Evolutionary conservation across 2,888 invertebrate genomes (phyloP).

Genomic region (Pollenia griseotomentosa): DNA sequence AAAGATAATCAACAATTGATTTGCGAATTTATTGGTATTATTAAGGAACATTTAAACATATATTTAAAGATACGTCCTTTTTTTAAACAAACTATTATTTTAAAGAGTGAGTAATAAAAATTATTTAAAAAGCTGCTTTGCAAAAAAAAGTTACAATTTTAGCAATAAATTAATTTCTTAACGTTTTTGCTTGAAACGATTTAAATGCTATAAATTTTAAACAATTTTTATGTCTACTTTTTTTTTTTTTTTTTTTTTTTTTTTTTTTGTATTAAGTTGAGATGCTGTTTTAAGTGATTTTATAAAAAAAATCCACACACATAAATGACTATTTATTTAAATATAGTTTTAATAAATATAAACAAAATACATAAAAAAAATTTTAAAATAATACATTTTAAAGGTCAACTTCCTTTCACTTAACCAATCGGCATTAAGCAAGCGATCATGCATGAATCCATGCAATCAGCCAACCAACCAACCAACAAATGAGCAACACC

Average conservation of each 20-base stretch:
- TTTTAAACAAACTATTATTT: background rate
- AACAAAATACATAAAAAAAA: conserved; percentile 19
- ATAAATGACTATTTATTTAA: conserved; percentile 23
- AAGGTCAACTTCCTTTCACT: conserved; percentile 74
- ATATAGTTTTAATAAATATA: conserved; percentile 21
- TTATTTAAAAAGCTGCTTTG: too few relatives aligned
- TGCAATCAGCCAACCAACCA: conserved; percentile 54
- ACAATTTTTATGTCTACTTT: background rate
- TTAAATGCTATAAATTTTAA: background rate
- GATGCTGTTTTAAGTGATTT: conserved; percentile 8
- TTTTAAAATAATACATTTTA: conserved; percentile 61
- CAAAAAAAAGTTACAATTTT: too few relatives aligned
- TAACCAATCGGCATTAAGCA: conserved; percentile 44
- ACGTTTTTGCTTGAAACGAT: background rate
- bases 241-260: background rate
- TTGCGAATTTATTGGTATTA: background rate
- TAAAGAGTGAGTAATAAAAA: background rate
- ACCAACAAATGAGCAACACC: conserved; percentile 39
- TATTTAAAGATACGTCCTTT: background rate
- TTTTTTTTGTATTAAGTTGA: conserved; percentile 1
- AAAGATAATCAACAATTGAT: background rate
- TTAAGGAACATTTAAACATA: background rate
- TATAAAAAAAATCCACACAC: background rate
- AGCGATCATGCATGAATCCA: conserved; percentile 62
- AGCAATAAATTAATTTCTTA: background rate